phyloP scores from a whole-genome alignment of 2,888 invertebrate species.

The Chalcosyrphus nemorum region DNA sequence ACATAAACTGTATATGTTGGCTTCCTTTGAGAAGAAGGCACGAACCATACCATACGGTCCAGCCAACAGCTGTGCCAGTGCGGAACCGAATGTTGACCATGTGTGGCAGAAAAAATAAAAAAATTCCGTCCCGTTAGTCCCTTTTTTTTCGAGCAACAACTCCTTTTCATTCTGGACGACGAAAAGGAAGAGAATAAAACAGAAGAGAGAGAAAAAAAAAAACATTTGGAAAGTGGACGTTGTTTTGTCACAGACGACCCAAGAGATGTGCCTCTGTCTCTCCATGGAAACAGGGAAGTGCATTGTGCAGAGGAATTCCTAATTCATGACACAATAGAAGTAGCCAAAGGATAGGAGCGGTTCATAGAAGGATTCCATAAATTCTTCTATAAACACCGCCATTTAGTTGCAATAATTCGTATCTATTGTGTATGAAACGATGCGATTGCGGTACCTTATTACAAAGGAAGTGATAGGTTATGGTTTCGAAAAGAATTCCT shows the following conservation, averaged over 20 bases:
- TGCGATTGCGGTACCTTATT: slow-evolving; percentile 56
- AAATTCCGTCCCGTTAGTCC: slow-evolving; percentile 66
- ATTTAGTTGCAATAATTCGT: slow-evolving; percentile 47
- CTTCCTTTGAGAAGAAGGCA: slow-evolving; percentile 50
- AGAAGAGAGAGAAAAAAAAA: too few relatives aligned
- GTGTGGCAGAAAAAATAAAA: slow-evolving; percentile 26
- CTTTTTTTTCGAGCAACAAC: slow-evolving; percentile 48
- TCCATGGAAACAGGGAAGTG: slow-evolving; percentile 69
- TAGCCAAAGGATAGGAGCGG: slow-evolving; percentile 12
- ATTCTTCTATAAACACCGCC: slow-evolving; percentile 60
- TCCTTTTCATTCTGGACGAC: slow-evolving; percentile 35
- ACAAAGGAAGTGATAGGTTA: slow-evolving; percentile 56
- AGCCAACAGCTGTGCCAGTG: slow-evolving; percentile 61
- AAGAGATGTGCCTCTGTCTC: slow-evolving; percentile 52
- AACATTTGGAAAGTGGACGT: slow-evolving; percentile 35
- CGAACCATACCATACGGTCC: not conserved
- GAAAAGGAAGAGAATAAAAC: slow-evolving; percentile 10
- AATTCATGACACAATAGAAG: slow-evolving; percentile 69
- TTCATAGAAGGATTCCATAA: slow-evolving; percentile 66
- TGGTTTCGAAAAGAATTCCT: slow-evolving; percentile 8
- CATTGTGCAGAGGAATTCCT: slow-evolving; percentile 66
- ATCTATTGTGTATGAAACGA: slow-evolving; percentile 43
- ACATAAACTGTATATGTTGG: slow-evolving; percentile 65
- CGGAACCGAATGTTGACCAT: slow-evolving; percentile 59
- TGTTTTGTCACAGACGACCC: slow-evolving; percentile 26